Evolutionary conservation across 2,888 invertebrate species (phyloP).

Genomic region (Leuctra nigra): DNA sequence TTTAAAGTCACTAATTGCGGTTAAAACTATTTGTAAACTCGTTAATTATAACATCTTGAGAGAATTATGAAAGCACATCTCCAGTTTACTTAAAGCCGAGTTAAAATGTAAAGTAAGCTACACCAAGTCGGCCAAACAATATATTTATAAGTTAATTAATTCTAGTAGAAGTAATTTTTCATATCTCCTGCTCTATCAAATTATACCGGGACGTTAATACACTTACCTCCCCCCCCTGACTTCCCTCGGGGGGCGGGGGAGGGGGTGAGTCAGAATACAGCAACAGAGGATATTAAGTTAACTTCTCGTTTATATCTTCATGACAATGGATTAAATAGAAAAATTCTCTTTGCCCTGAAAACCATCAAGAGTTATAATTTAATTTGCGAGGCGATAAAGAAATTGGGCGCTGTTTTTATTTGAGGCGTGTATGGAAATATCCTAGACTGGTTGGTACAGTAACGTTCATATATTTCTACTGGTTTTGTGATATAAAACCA

Average conservation of each 20-base stretch:
- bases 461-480: too few species aligned
- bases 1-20: too few species aligned
- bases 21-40: too few species aligned
- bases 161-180: constrained; percentile 12
- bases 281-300: constrained; percentile 7
- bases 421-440: too few species aligned
- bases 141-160: constrained; percentile 17
- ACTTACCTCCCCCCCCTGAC: background rate
- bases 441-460: too few species aligned
- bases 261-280: constrained; percentile 8
- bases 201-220: constrained; percentile 11
- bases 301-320: constrained; percentile 17
- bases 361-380: constrained; percentile 12
- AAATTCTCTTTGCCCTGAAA: background rate
- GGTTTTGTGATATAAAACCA: too few species aligned
- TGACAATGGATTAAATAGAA: constrained; percentile 20
- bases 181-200: constrained; percentile 15
- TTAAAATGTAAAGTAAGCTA: too few species aligned
- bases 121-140: too few species aligned
- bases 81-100: too few species aligned
- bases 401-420: too few species aligned
- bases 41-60: too few species aligned
- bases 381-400: constrained; percentile 14
- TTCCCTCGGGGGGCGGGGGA: background rate
- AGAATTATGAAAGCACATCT: too few species aligned